Evolutionary conservation across 2,797 vertebrate species (phyloP).

Genomic region (Notolabrus celidotus): DNA sequence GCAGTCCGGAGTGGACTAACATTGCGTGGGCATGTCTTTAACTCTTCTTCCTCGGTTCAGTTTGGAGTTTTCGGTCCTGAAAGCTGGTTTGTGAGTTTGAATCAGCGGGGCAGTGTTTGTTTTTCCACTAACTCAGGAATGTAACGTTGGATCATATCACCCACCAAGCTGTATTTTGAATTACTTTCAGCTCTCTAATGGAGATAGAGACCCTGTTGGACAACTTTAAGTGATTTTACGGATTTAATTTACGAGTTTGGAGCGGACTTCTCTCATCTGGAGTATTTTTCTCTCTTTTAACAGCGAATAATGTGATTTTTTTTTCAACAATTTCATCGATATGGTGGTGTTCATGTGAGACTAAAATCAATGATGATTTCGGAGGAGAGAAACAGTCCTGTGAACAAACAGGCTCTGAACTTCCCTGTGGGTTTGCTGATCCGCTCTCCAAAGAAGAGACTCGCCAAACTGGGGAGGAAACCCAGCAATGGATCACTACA

Average conservation of each 20-base stretch:
- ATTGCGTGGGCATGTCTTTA: not conserved
- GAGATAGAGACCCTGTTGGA: not conserved
- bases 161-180: not conserved
- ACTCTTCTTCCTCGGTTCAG: not conserved
- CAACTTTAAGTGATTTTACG: rapidly evolving
- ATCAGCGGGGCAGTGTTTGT: not conserved
- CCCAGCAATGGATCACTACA: conserved; percentile 86
- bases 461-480: conserved; percentile 85
- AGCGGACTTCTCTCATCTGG: not conserved
- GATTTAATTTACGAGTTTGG: not conserved
- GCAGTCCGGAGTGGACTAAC: not conserved
- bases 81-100: conserved; percentile 26
- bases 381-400: conserved; percentile 80
- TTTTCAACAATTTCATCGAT: not conserved
- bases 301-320: conserved; percentile 19
- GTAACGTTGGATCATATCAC: not conserved
- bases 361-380: conserved; percentile 80
- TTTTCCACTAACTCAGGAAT: conserved; percentile 14
- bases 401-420: conserved; percentile 78
- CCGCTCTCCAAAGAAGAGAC: conserved; percentile 84
- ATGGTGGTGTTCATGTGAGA: conserved; percentile 32
- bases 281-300: not conserved
- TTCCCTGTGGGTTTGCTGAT: conserved; percentile 84
- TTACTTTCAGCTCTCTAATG: not conserved
- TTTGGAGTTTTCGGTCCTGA: conserved; percentile 28